Base-by-base conservation (phyloP, 2,888 invertebrate genomes). In the Drosophila planitibia region DNA sequence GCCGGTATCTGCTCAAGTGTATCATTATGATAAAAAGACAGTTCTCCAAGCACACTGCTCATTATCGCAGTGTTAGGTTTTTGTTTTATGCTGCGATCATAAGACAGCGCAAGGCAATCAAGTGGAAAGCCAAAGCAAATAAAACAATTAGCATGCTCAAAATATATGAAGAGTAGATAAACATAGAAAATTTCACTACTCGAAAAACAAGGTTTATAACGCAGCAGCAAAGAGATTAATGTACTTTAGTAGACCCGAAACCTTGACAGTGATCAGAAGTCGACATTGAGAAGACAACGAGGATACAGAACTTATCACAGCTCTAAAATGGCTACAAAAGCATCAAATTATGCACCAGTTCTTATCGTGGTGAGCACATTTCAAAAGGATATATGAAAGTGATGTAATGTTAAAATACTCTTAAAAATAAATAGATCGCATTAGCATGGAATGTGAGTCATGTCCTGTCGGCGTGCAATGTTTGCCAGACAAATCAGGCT, bases 401-500 rank as follows among this genome's bases (percentile, higher is more conserved):
- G 30, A 30, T 58, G 2, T 0, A 0, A 35, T 12, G 41, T 59
- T 3, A 12, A 30, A 47, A 44, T 28, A 30, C 10, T 52, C 25
- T 6, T 44, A 6, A 5, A 14, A 6, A 25, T 10, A n/a, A 19
- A 16, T 19, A 85, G 89, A n/a, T 84, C 10, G 9, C 52, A 22
- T 10, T 85, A 0, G 39, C 47, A 9, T 76, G 58, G 0, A 32
- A 76, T 4, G 37, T 76, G 22, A 62, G n/a, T 2, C 74, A 62
- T 25, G 68, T 71, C 0, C 3, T 70, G 0, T 79, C 79, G 1
- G 90, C 55, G 0, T 93, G 92, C 67, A 91, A 93, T 74, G 89
- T 92, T 7, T 93, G 92, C 7, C 92, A 93, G 67, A 7, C 51
- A 1, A 93, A 93, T 67, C 65, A 80, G 35, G 93, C 71, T 2